A percentile compares a stretch with the other conserved stretches of the same genome.
These are phyloP conservation scores for Drosophila melanosoma DNA, from an alignment of 2,888 invertebrate genomes.

Conservation along the genomic window DNA sequence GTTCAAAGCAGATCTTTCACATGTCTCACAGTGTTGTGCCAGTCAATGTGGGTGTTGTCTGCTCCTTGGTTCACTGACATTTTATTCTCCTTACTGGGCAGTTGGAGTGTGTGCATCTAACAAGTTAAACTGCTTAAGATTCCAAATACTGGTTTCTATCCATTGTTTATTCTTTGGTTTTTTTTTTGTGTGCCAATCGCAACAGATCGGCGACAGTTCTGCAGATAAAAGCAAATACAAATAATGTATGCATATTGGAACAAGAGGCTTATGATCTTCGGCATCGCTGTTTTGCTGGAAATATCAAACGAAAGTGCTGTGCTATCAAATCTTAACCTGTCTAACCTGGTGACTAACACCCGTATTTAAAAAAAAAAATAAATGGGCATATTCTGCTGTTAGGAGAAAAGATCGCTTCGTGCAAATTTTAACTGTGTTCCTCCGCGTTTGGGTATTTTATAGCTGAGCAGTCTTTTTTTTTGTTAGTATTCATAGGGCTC, in stretches of 20 bases:
- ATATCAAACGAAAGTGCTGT: slow-evolving; percentile 76
- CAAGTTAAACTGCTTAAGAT: slow-evolving; percentile 15
- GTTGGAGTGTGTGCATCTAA: slow-evolving; percentile 2
- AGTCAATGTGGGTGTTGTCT: slow-evolving; percentile 49
- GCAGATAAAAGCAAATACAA: slow-evolving; percentile 52
- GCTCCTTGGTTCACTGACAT: slow-evolving; percentile 54
- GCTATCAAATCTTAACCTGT: slow-evolving; percentile 60
- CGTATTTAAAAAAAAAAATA: slow-evolving; percentile 2
- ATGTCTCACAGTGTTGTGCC: neutral
- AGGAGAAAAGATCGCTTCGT: neutral
- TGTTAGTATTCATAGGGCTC: slow-evolving; percentile 4
- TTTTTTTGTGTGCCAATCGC: slow-evolving; percentile 5
- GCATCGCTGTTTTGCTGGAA: slow-evolving; percentile 49
- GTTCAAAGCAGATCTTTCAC: slow-evolving; percentile 32
- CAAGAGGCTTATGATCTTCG: slow-evolving; percentile 61
- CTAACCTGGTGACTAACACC: slow-evolving; percentile 51
- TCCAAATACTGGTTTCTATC: slow-evolving; percentile 36
- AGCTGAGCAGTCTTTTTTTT: slow-evolving; percentile 22
- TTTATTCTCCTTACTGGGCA: slow-evolving; percentile 20
- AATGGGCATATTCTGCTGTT: slow-evolving; percentile 12
- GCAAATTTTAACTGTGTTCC: too few species aligned
- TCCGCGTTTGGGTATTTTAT: slow-evolving; percentile 21
- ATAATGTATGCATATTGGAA: slow-evolving; percentile 70
- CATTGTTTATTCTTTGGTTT: neutral
- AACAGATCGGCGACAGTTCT: slow-evolving; percentile 42